Conservation (phyloP, 2,113 vertebrate species). For the Silurus asotus region DNA sequence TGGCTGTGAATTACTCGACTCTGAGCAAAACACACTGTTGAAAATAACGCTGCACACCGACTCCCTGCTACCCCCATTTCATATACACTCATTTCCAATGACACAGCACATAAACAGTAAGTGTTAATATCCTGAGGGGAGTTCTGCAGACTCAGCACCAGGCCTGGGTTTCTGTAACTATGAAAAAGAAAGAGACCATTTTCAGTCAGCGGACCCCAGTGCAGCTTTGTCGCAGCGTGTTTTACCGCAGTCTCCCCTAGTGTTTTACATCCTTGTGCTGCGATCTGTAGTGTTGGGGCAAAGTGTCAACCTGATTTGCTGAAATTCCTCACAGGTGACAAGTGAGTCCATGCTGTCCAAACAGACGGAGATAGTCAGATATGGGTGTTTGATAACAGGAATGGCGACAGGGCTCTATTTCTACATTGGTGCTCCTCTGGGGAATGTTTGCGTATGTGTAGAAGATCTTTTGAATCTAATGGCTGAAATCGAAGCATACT, state of each 20-base stretch:
- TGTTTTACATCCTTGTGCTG: not conserved
- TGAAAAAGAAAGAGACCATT: not conserved
- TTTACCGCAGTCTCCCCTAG: not conserved
- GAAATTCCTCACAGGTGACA: not conserved
- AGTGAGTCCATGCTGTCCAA: slow-evolving; percentile 10
- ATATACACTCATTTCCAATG: not conserved
- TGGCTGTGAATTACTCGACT: not conserved
- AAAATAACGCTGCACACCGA: not conserved
- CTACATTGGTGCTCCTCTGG: not conserved
- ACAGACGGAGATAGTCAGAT: slow-evolving; percentile 35
- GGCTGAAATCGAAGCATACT: not conserved
- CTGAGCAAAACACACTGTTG: not conserved
- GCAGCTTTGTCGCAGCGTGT: not conserved
- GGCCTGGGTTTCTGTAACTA: not conserved
- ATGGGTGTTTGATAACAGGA: slow-evolving; percentile 1
- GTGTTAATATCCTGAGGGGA: not conserved
- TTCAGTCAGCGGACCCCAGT: not conserved
- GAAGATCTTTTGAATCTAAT: not conserved
- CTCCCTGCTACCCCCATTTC: not conserved
- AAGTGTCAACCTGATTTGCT: not conserved
- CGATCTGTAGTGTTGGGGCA: not conserved
- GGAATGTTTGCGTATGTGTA: not conserved
- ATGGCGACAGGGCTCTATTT: not conserved
- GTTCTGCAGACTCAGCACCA: slow-evolving; percentile 11
- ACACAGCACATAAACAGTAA: not conserved